phyloP scores from a whole-genome alignment of 2,113 vertebrate species.

The Trichomycterus rosablanca region DNA sequence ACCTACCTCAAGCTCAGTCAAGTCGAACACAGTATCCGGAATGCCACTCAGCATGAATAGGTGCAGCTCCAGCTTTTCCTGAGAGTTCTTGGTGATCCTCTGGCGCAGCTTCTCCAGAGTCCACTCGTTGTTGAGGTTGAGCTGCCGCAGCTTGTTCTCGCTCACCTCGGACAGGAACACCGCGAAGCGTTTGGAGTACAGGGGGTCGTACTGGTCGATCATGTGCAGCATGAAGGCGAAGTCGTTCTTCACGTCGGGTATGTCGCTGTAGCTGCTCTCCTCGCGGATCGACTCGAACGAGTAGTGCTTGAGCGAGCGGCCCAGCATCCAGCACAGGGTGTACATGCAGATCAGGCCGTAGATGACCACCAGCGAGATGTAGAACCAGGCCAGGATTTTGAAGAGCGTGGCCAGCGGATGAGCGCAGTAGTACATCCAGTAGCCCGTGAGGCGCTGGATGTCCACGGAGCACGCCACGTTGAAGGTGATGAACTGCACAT shows the following conservation, averaged over 20 bases:
- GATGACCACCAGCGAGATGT: slow-evolving; percentile 89
- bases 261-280: slow-evolving; percentile 97
- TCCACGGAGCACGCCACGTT: slow-evolving; percentile 83
- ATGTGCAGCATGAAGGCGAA: slow-evolving; percentile 98
- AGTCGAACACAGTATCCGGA: slow-evolving; percentile 92
- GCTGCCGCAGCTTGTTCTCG: slow-evolving; percentile 93
- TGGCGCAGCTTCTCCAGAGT: slow-evolving; percentile 92
- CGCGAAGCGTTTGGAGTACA: slow-evolving; percentile 94
- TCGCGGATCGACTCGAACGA: slow-evolving; percentile 96
- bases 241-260: slow-evolving; percentile 93
- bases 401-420: slow-evolving; percentile 94
- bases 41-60: slow-evolving; percentile 97
- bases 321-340: slow-evolving; percentile 94
- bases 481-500: slow-evolving; percentile 83
- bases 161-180: slow-evolving; percentile 96
- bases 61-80: slow-evolving; percentile 93
- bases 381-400: slow-evolving; percentile 93
- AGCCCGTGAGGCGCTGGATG: slow-evolving; percentile 89
- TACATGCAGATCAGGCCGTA: slow-evolving; percentile 97
- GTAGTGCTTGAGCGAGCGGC: slow-evolving; percentile 89
- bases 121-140: slow-evolving; percentile 98
- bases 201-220: slow-evolving; percentile 93
- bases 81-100: slow-evolving; percentile 90
- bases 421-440: slow-evolving; percentile 86
- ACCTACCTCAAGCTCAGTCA: slow-evolving; percentile 81